These are phyloP conservation scores for Nezara viridula DNA, from an alignment of 2,888 invertebrate genomes.

Conservation along the genomic window DNA sequence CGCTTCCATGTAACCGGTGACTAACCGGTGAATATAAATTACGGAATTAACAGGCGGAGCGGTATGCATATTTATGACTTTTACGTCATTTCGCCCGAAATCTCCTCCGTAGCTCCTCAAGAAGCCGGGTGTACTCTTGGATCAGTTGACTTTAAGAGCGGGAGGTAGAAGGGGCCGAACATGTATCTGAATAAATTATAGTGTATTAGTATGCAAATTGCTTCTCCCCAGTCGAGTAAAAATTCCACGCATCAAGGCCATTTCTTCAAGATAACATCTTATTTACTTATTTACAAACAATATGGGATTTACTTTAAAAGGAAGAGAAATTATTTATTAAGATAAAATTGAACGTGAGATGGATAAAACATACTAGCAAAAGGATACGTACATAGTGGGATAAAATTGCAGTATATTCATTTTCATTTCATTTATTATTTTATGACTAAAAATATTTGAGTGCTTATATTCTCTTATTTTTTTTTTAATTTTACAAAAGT, in stretches of 20 bases:
- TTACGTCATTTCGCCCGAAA: conserved; percentile 23
- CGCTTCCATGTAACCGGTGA: background rate
- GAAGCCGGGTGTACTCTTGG: conserved; percentile 21
- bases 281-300: background rate
- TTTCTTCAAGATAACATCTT: conserved; percentile 3
- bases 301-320: background rate
- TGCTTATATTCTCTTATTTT: no score
- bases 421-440: no score
- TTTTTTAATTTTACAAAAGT: no score
- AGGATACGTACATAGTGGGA: background rate
- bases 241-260: background rate
- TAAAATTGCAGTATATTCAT: no score
- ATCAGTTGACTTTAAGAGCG: background rate
- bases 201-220: conserved; percentile 32
- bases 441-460: no score
- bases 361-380: background rate
- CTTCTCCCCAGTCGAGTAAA: background rate
- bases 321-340: background rate
- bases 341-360: background rate
- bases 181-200: conserved; percentile 40
- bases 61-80: conserved; percentile 49
- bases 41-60: conserved; percentile 12
- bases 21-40: conserved; percentile 43
- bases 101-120: conserved; percentile 4
- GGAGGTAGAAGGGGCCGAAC: background rate